phyloP scores from a whole-genome alignment of 1,140 invertebrate species.

The Aphelinus atriplicis region DNA sequence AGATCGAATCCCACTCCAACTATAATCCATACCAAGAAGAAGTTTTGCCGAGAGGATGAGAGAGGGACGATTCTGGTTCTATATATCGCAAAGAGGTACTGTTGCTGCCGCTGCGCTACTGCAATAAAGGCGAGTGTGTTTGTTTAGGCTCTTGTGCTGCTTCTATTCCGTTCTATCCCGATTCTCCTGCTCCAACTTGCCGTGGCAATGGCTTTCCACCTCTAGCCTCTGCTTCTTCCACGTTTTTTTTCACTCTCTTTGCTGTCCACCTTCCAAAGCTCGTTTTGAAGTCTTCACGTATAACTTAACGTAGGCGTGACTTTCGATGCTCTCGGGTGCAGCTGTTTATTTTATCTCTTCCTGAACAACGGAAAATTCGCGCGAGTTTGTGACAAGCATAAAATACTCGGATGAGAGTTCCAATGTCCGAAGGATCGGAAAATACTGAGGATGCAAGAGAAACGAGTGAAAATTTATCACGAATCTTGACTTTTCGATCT shows the following conservation, averaged over 20 bases:
- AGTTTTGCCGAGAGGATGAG: conserved; percentile 32
- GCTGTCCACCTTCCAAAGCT: not conserved
- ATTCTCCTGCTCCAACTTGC: conserved; percentile 42
- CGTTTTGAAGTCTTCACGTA: too few species aligned
- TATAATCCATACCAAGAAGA: conserved; percentile 9
- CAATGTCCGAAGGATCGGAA: too few species aligned
- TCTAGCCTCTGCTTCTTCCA: conserved; percentile 29
- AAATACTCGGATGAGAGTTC: too few species aligned
- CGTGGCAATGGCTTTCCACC: conserved; percentile 35
- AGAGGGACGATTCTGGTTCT: conserved; percentile 36
- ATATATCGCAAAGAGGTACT: conserved; percentile 33
- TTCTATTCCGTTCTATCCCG: conserved; percentile 49
- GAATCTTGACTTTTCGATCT: too few species aligned
- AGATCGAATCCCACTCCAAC: not conserved
- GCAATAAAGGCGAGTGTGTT: conserved; percentile 65
- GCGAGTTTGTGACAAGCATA: too few species aligned
- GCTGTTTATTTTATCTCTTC: too few species aligned
- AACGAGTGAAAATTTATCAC: too few species aligned
- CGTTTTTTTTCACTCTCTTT: conserved; percentile 14
- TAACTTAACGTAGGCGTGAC: too few species aligned
- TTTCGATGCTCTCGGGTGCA: too few species aligned
- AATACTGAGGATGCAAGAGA: too few species aligned
- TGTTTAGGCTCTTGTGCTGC: conserved; percentile 62
- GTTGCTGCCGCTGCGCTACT: conserved; percentile 39
- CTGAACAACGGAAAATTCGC: too few species aligned